Base-by-base conservation (phyloP, 2,113 vertebrate genomes). In the Toxotes chatareus region DNA sequence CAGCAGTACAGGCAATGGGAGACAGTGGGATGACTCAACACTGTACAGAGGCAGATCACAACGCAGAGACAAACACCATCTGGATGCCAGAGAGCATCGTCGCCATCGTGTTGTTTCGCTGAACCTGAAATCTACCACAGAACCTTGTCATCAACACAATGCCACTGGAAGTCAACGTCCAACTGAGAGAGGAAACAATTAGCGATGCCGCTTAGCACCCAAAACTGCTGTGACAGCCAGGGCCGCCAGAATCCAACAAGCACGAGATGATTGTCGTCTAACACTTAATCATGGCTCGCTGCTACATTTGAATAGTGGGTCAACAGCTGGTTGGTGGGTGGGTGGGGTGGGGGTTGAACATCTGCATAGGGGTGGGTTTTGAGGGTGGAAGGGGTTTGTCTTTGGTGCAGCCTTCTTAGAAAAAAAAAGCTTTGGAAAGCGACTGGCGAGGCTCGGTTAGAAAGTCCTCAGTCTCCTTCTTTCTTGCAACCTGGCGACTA, bases 41-140 rank as follows among this genome's bases (percentile, higher is more conserved):
- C 75, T 46, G 36, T 42, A 56, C 67, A 38, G 51, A 66, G 56
- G 53, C 65, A 44, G 42, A 89, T 70, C 79, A 36, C 81, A 79
- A 56, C 47, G 51, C 60, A 14, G 80, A 85, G 66, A 89, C 71
- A 78, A 91, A 80, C 80, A 87, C 87, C 88, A 87, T 91, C 85
- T 92, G 91, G 85, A 83, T 83, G 73, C 59, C 23, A 23, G 51
- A 74, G 64, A 68, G 68, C 7, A 46, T 78, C 56, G 23, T 27
- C 19, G 5, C 82, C 67, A 64, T 42, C 11, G 49, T 44, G 72
- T n/a, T 71, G 55, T 34, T 56, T 34, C 46, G 31, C 55, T 73
- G 53, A 73, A 78, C 74, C 71, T 82, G 60, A 84, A 84, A 80
- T 80, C 80, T n/a, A 78, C 71, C 65, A 53, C 60, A 76, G 42